Percentiles rank a stretch among this genome's conserved stretches.
Conservation (phyloP, 30 jellyfish, hydroid and myxozoan genomes). For the Chironex yamaguchii region DNA sequence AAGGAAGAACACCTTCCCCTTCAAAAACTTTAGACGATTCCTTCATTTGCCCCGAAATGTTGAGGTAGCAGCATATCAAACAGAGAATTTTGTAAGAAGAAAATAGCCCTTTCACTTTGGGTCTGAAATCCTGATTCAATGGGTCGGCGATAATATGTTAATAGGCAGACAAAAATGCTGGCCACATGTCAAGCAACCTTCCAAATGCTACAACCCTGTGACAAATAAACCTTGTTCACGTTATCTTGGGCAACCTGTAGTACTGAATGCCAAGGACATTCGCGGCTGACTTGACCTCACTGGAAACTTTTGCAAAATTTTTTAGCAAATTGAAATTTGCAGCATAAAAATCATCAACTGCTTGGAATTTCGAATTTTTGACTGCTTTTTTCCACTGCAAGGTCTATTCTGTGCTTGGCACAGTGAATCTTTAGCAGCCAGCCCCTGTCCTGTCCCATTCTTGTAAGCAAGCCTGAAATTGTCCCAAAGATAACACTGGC, state of each 20-base stretch:
- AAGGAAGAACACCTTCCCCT: slow-evolving; percentile 64
- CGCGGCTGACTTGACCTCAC: slow-evolving; percentile 38
- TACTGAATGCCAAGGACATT: slow-evolving; percentile 32
- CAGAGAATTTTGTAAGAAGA: slow-evolving; percentile 1
- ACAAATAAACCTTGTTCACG: slow-evolving; percentile 78
- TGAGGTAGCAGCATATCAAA: slow-evolving; percentile 48
- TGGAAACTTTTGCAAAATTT: slow-evolving; percentile 59
- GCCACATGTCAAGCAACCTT: slow-evolving; percentile 78
- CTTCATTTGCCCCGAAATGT: slow-evolving; percentile 7
- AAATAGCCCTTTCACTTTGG: slow-evolving; percentile 32
- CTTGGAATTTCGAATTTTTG: slow-evolving; percentile 30
- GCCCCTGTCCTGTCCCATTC: slow-evolving; percentile 33
- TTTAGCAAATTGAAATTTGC: slow-evolving; percentile 48
- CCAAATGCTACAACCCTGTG: slow-evolving; percentile 68
- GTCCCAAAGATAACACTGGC: slow-evolving; percentile 77
- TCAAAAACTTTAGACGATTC: slow-evolving; percentile 56
- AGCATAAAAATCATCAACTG: slow-evolving; percentile 62
- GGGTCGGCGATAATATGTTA: slow-evolving; percentile 59
- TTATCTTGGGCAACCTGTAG: slow-evolving; percentile 44
- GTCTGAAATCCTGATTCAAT: slow-evolving; percentile 4
- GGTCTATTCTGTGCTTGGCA: slow-evolving; percentile 73
- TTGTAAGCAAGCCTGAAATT: slow-evolving; percentile 52
- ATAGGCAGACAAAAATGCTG: slow-evolving; percentile 64
- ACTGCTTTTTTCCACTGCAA: slow-evolving; percentile 69
- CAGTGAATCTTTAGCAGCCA: slow-evolving; percentile 81